A percentile compares a stretch with the other conserved stretches of the same genome.
These are phyloP conservation scores for Phrynocephalus versicolor DNA, from an alignment of 2,113 vertebrate genomes.

Conservation along the genomic window DNA sequence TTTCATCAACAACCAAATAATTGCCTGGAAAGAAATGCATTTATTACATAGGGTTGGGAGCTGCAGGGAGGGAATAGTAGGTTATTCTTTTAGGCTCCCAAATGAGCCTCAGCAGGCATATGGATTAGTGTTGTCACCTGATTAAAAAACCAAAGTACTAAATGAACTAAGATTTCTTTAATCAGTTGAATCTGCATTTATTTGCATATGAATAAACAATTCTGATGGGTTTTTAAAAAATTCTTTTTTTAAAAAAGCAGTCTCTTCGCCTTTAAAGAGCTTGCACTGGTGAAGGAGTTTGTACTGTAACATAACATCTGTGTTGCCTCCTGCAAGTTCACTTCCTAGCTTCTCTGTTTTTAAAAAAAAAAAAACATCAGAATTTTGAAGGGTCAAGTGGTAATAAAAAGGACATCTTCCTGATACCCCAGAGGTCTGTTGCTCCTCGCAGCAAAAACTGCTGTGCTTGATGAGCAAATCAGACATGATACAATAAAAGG, in stretches of 20 bases:
- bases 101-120: conserved; percentile 24
- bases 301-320: neutral
- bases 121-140: conserved; percentile 9
- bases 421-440: neutral
- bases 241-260: neutral
- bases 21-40: conserved; percentile 23
- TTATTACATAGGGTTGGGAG: conserved; percentile 20
- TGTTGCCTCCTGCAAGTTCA: neutral
- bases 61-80: neutral
- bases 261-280: neutral
- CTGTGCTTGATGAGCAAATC: neutral
- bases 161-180: neutral
- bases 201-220: conserved; percentile 11
- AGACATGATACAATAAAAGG: neutral
- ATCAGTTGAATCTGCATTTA: neutral
- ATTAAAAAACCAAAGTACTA: neutral
- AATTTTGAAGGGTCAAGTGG: neutral
- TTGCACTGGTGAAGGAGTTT: neutral
- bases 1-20: conserved; percentile 21
- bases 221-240: no score
- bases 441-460: neutral
- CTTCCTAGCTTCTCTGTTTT: no score
- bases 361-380: no score
- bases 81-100: conserved; percentile 30
- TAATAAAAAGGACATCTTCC: neutral